These are phyloP conservation scores for Molossus molossus DNA, from an alignment of 2,797 vertebrate species.

Conservation along the genomic window DNA sequence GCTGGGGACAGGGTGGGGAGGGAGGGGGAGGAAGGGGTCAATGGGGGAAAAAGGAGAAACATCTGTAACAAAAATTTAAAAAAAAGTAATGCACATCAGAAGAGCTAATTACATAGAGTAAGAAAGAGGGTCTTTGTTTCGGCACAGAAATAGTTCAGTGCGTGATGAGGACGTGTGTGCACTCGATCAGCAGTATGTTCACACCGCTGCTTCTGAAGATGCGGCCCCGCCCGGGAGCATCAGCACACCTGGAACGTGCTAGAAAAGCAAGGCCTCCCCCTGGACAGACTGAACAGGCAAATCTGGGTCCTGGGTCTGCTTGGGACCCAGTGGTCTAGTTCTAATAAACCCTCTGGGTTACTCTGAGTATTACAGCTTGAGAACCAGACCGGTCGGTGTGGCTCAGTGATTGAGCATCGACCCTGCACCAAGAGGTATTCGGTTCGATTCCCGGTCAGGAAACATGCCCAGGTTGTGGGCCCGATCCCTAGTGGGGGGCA, in stretches of 20 bases:
- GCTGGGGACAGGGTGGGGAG: too few relatives aligned
- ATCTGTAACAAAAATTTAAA: too few relatives aligned
- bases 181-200: neutral
- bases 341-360: constrained; percentile 12
- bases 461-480: too few relatives aligned
- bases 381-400: too few relatives aligned
- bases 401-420: too few relatives aligned
- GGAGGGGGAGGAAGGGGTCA: too few relatives aligned
- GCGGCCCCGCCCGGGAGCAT: neutral
- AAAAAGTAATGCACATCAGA: neutral
- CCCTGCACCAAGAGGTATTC: too few relatives aligned
- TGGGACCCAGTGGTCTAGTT: neutral
- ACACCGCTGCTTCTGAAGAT: neutral
- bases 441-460: too few relatives aligned
- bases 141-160: neutral
- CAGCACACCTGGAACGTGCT: neutral
- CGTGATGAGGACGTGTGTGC: neutral
- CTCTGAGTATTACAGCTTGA: neutral
- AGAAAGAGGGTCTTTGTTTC: neutral
- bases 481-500: too few relatives aligned
- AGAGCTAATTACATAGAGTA: neutral
- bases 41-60: too few relatives aligned
- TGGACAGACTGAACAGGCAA: neutral
- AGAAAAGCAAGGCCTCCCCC: neutral
- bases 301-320: neutral